Conservation (phyloP, 35 echinoderm and acorn worm species). For the Eucidaris tribuloides region DNA sequence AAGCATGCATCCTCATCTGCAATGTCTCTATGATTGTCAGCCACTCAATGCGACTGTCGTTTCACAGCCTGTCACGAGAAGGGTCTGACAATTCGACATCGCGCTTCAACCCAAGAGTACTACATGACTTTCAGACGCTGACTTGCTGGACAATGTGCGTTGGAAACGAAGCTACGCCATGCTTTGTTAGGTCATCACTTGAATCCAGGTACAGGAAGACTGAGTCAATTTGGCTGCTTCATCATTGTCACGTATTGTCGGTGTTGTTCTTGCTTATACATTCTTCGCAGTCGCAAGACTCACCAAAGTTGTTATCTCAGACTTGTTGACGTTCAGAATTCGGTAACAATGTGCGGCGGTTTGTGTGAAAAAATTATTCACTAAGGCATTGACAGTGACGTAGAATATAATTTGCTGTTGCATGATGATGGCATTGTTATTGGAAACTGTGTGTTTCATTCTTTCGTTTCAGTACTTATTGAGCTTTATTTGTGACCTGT, state of each 20-base stretch:
- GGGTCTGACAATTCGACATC: neutral
- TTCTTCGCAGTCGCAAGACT: neutral
- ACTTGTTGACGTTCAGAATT: neutral
- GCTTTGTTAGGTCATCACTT: neutral
- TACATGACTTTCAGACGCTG: conserved; percentile 1
- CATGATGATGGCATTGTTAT: no score
- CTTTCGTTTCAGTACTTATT: no score
- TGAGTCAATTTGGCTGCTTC: neutral
- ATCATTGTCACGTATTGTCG: neutral
- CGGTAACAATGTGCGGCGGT: no score
- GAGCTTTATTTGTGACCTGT: no score
- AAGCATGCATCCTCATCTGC: neutral
- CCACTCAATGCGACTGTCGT: neutral
- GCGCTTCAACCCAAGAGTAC: neutral
- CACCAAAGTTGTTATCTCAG: neutral
- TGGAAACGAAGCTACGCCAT: no score
- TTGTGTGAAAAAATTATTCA: no score
- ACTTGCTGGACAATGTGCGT: neutral
- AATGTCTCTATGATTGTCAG: conserved; percentile 12
- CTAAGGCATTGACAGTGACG: no score
- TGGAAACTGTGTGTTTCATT: no score
- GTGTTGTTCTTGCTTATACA: neutral
- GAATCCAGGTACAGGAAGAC: neutral
- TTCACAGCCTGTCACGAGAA: neutral
- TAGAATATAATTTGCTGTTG: no score